phyloP scores from a whole-genome alignment of 1,140 invertebrate genomes.

The Zaprionus taronus region DNA sequence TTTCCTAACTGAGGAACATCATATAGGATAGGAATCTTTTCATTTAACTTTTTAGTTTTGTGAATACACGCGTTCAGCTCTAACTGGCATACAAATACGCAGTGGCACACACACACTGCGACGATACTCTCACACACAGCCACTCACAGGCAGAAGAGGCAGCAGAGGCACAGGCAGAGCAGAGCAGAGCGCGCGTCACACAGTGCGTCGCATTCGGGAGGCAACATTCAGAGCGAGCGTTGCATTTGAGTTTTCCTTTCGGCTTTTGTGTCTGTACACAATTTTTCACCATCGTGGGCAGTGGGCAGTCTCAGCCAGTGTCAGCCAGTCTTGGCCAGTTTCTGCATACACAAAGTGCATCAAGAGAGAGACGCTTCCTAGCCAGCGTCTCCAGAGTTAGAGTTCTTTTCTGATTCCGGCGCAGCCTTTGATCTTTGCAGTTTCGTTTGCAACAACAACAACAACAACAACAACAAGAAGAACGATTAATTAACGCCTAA shows the following conservation, averaged over 20 bases:
- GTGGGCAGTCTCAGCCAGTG: neutral
- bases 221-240: neutral
- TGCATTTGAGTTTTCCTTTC: slow-evolving; percentile 43
- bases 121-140: neutral
- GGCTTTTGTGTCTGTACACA: slow-evolving; percentile 69
- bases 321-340: slow-evolving; percentile 18
- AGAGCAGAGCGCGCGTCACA: neutral
- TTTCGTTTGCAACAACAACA: slow-evolving; percentile 3
- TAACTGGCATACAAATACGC: neutral
- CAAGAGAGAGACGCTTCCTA: neutral
- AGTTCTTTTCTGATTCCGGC: neutral
- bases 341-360: slow-evolving; percentile 19
- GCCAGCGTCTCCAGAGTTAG: neutral
- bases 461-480: neutral
- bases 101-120: neutral
- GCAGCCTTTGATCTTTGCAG: slow-evolving; percentile 15
- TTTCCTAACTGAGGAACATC: no score
- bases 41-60: no score
- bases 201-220: neutral
- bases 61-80: neutral
- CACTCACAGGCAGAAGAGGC: neutral
- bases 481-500: slow-evolving; percentile 32
- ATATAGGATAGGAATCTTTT: no score
- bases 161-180: neutral
- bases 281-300: slow-evolving; percentile 43